Percentiles rank a stretch among this genome's conserved stretches.
Evolutionary conservation across 2,797 vertebrate genomes (phyloP).

Genomic region (Gadopsis marmoratus): DNA sequence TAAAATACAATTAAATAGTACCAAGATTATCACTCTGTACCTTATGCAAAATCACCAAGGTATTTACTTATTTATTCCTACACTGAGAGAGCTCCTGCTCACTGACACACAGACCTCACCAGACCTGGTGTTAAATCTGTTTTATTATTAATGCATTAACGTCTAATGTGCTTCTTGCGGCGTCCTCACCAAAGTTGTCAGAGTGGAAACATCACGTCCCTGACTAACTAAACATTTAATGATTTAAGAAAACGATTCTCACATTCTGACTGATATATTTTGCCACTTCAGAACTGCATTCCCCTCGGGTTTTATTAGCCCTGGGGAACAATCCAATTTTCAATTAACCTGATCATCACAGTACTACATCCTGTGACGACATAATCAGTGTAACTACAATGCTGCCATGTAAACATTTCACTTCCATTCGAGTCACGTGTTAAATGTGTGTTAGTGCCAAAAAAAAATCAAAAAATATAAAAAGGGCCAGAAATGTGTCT

Average conservation of each 20-base stretch:
- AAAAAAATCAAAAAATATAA: too few relatives aligned
- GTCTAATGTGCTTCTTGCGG: background rate
- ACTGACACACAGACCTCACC: background rate
- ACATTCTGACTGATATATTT: background rate
- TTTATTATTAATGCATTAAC: background rate
- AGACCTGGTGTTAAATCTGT: background rate
- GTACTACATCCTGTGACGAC: background rate
- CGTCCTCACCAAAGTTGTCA: background rate
- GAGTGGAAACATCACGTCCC: background rate
- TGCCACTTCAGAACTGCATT: background rate
- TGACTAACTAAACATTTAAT: background rate
- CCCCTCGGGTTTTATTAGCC: background rate
- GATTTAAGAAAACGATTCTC: background rate
- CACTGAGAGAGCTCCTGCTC: background rate
- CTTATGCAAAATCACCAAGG: background rate
- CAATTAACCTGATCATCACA: background rate
- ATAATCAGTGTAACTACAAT: background rate
- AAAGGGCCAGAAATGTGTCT: background rate
- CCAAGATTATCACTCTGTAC: background rate
- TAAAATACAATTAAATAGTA: background rate
- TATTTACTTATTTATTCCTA: background rate
- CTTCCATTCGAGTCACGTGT: background rate
- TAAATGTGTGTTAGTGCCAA: background rate
- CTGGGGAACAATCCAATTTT: background rate
- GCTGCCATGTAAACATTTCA: constrained; percentile 1